Conservation (phyloP, 2,888 invertebrate genomes). For the Torymus texanus region DNA sequence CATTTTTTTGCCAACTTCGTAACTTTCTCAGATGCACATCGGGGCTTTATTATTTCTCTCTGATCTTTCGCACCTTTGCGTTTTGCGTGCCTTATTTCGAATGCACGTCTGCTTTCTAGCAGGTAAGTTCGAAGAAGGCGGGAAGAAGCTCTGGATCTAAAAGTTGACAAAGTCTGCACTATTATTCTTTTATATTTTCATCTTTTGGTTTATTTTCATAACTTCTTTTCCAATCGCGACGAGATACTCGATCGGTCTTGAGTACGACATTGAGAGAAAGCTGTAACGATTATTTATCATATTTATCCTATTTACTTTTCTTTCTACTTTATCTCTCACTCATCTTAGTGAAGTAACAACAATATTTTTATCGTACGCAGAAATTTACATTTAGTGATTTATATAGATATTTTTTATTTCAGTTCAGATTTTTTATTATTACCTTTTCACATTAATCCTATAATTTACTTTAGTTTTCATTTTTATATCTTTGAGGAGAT, state of each 20-base stretch:
- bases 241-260: slow-evolving; percentile 49
- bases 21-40: neutral
- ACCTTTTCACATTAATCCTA: slow-evolving; percentile 11
- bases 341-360: slow-evolving; percentile 35
- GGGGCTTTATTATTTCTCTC: slow-evolving; percentile 32
- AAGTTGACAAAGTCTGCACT: slow-evolving; percentile 29
- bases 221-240: slow-evolving; percentile 42
- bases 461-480: slow-evolving; percentile 11
- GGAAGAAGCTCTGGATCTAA: slow-evolving; percentile 49
- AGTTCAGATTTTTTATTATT: slow-evolving; percentile 36
- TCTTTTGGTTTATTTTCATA: slow-evolving; percentile 12
- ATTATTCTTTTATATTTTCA: slow-evolving; percentile 1
- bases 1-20: slow-evolving; percentile 11
- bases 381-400: slow-evolving; percentile 37
- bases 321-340: slow-evolving; percentile 20
- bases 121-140: slow-evolving; percentile 53
- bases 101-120: slow-evolving; percentile 13
- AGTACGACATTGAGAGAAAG: slow-evolving; percentile 33
- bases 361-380: slow-evolving; percentile 35
- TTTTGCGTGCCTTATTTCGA: slow-evolving; percentile 25
- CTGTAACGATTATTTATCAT: neutral
- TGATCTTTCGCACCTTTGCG: slow-evolving; percentile 11
- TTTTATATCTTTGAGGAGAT: slow-evolving; percentile 21
- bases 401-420: slow-evolving; percentile 25
- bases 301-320: neutral